These are phyloP conservation scores for Zaprionus davidi DNA, from an alignment of 1,140 invertebrate species.

Conservation along the genomic window DNA sequence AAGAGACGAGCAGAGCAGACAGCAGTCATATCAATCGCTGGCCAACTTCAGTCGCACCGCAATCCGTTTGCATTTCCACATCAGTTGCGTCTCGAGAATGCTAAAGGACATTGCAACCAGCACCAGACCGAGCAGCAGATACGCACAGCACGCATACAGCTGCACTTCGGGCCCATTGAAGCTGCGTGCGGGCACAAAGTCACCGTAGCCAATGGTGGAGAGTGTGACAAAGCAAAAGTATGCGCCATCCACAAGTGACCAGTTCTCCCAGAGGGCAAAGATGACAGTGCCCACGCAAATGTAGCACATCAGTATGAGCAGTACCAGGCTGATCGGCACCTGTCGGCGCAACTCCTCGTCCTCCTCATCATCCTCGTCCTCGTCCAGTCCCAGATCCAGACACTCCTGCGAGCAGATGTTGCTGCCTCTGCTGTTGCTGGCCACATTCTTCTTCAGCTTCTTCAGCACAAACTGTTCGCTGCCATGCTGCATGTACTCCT, in stretches of 20 bases:
- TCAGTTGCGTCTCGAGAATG: conserved; percentile 95
- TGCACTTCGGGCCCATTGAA: conserved; percentile 88
- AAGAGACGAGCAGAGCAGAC: not conserved
- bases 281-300: conserved; percentile 89
- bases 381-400: conserved; percentile 1
- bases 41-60: conserved; percentile 85
- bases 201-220: conserved; percentile 94
- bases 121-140: conserved; percentile 94
- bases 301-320: conserved; percentile 89
- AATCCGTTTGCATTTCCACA: conserved; percentile 89
- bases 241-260: conserved; percentile 92
- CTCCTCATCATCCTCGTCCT: conserved; percentile 44
- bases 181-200: conserved; percentile 89
- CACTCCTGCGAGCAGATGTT: conserved; percentile 22
- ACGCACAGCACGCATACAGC: conserved; percentile 93
- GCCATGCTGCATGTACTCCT: conserved; percentile 71
- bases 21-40: conserved; percentile 61
- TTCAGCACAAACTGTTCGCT: conserved; percentile 75
- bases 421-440: conserved; percentile 9
- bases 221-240: conserved; percentile 96
- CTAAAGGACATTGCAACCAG: conserved; percentile 97
- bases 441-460: conserved; percentile 41
- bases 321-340: conserved; percentile 90
- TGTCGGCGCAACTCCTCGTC: conserved; percentile 77
- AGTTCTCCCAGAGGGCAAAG: conserved; percentile 90